These are phyloP conservation scores for Tetropium fuscum DNA, from an alignment of 2,888 invertebrate species.

Conservation along the genomic window DNA sequence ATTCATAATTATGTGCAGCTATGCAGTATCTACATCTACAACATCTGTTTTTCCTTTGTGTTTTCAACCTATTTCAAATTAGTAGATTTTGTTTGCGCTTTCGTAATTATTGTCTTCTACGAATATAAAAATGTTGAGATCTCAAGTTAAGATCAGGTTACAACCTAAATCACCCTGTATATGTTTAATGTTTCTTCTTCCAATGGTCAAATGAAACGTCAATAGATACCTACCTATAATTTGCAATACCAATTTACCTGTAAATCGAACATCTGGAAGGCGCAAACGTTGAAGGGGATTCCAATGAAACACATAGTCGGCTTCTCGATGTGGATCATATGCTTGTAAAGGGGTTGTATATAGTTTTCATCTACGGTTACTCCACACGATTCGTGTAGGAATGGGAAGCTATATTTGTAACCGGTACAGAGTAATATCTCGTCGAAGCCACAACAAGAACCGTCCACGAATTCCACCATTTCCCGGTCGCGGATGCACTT, in stretches of 20 bases:
- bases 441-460: slow-evolving; percentile 73
- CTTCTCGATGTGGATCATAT: slow-evolving; percentile 79
- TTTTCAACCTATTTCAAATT: too few relatives aligned
- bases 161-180: too few relatives aligned
- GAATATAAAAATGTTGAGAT: too few relatives aligned
- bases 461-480: slow-evolving; percentile 72
- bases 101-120: too few relatives aligned
- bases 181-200: too few relatives aligned
- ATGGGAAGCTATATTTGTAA: slow-evolving; percentile 78
- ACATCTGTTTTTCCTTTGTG: too few relatives aligned
- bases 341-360: slow-evolving; percentile 80
- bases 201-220: too few relatives aligned
- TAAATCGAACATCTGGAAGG: slow-evolving; percentile 77
- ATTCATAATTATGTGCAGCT: too few relatives aligned
- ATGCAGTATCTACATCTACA: too few relatives aligned
- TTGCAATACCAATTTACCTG: slow-evolving; percentile 74
- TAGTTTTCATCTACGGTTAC: slow-evolving; percentile 74
- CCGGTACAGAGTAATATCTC: slow-evolving; percentile 86
- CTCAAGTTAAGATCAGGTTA: too few relatives aligned
- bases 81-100: too few relatives aligned
- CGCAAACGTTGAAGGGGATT: slow-evolving; percentile 75
- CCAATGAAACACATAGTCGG: slow-evolving; percentile 85
- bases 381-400: slow-evolving; percentile 73
- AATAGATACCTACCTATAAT: too few relatives aligned
- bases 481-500: slow-evolving; percentile 51